These are phyloP conservation scores for Meiosimyza platycephala DNA, from an alignment of 2,888 invertebrate genomes.

Conservation along the genomic window DNA sequence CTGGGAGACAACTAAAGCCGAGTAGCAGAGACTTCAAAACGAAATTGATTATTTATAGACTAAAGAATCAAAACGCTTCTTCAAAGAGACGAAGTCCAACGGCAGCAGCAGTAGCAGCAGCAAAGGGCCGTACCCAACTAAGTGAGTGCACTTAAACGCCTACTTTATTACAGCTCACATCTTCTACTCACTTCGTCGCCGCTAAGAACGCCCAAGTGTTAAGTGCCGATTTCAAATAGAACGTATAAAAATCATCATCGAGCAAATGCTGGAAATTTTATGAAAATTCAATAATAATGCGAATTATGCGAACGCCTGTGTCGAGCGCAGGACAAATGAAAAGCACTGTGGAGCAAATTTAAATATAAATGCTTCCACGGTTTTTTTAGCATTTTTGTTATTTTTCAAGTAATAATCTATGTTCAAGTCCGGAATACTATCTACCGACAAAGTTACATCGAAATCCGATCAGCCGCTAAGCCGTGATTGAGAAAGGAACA, in stretches of 20 bases:
- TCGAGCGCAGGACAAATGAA: neutral
- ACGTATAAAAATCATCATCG: constrained; percentile 15
- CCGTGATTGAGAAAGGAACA: no score
- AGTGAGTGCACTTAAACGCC: constrained; percentile 25
- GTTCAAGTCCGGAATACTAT: no score
- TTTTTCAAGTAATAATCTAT: no score
- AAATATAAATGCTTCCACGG: no score
- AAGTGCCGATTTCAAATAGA: constrained; percentile 27
- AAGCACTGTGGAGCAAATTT: neutral
- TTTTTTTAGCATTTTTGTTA: no score
- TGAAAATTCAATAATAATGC: constrained; percentile 42
- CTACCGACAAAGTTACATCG: no score
- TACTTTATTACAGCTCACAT: neutral
- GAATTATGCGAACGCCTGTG: constrained; percentile 34
- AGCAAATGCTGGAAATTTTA: constrained; percentile 16
- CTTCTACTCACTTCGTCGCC: neutral
- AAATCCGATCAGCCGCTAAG: no score
- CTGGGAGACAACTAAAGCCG: neutral
- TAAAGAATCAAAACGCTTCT: neutral
- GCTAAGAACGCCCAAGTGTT: neutral
- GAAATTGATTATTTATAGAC: constrained; percentile 27
- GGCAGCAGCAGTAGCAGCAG: neutral
- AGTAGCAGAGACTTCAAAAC: constrained; percentile 1
- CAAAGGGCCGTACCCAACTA: neutral
- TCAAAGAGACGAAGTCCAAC: neutral